Base-by-base conservation (phyloP, 30 jellyfish, hydroid and myxozoan species). In the Rhopilema esculentum region DNA sequence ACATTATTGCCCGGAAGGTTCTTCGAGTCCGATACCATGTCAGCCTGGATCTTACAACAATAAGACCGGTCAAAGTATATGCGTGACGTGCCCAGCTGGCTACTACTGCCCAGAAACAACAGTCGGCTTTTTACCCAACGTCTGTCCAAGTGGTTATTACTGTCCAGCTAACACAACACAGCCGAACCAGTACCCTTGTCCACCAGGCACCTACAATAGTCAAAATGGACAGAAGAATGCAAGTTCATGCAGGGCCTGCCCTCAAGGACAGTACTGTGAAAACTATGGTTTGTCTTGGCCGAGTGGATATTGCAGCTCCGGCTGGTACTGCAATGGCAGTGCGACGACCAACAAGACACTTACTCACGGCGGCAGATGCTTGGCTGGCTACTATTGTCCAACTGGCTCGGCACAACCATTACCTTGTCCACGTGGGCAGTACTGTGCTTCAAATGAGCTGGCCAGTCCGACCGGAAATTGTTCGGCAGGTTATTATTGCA, bases 281-380 rank as follows among this genome's bases (percentile, higher is more conserved):
- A 97, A 96, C 9, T 69, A 70, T 48, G 99, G 99, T 19, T 90
- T 84, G 49, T 25, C 96, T 24, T 72, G 86, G 85, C 97, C 97
- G 15, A 91, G 96, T 27, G 99, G 98, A 12, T 87, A n/a, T 66
- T 96, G 99, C 84, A 84, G 92, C 30, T 79, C 93, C 0, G 98
- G 99, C 16, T 96, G 99, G 99, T 96, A 96, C 73, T 96, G 99
- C 74, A 90, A 83, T 66, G 99, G 97, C 29, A 91, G 97, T 73
- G 32, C 99, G 32, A 63, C 92, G 23, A 49, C 93, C 15, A 80
- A 75, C 68, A 91, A 88, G 76, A 97, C 99, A 0, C 50, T 78
- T 52, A 65, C 88, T 19, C 97, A 87, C 75, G 99, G 99, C 65
- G 99, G 99, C 7, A 83, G 84, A 69, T 96, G 99, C 86, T 79